phyloP scores from a whole-genome alignment of 2,888 invertebrate species.

The Digitonthophagus gazella region DNA sequence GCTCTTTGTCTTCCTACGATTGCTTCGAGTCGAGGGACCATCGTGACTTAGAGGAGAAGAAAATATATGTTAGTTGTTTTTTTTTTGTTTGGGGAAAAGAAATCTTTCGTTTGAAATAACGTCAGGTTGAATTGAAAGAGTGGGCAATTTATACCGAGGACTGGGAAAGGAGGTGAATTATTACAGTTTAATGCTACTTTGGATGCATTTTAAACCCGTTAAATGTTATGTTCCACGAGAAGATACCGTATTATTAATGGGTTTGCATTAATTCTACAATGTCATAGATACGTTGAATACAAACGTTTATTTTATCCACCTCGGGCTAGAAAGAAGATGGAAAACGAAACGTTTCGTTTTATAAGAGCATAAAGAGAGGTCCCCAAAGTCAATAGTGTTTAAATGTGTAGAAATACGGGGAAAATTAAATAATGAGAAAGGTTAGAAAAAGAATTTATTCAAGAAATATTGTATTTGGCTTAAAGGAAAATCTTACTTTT shows the following conservation, averaged over 20 bases:
- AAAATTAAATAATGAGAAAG: too few relatives aligned
- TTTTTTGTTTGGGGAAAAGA: background rate
- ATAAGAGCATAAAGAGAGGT: too few relatives aligned
- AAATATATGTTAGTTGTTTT: background rate
- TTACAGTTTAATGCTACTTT: background rate
- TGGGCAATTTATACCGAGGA: background rate
- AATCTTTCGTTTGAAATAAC: background rate
- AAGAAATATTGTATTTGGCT: too few relatives aligned
- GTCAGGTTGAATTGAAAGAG: background rate
- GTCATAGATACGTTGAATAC: background rate
- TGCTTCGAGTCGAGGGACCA: background rate
- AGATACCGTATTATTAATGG: background rate
- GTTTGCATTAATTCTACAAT: background rate
- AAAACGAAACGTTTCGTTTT: too few relatives aligned
- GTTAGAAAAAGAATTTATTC: too few relatives aligned
- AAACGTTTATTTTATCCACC: background rate
- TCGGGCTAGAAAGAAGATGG: background rate
- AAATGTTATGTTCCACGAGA: background rate
- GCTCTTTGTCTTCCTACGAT: background rate
- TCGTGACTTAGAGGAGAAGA: background rate
- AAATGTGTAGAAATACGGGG: too few relatives aligned
- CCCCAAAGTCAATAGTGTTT: too few relatives aligned
- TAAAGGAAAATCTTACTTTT: too few relatives aligned
- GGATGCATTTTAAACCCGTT: background rate
- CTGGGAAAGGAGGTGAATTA: background rate